Percentiles rank a stretch among this genome's conserved stretches.
Evolutionary conservation across 2,888 invertebrate genomes (phyloP).

Genomic region (Tiliacea citrago): DNA sequence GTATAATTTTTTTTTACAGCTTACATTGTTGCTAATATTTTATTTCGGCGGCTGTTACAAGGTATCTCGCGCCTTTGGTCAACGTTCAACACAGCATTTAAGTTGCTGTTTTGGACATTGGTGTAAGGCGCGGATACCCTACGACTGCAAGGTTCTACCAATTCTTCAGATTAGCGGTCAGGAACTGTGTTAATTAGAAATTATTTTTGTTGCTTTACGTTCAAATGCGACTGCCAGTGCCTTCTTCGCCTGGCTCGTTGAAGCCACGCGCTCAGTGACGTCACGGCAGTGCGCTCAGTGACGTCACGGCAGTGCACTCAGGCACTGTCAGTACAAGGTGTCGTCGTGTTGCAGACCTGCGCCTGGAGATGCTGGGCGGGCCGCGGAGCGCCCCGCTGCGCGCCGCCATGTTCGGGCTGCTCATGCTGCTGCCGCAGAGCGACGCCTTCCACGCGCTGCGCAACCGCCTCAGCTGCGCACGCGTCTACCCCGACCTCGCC

Average conservation of each 20-base stretch:
- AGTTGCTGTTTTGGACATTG: conserved; percentile 56
- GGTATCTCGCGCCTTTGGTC: conserved; percentile 47
- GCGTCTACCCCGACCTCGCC: conserved; percentile 23
- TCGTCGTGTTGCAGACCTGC: conserved; percentile 92
- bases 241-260: not conserved
- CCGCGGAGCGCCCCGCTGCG: conserved; percentile 95
- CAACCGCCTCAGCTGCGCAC: conserved; percentile 92
- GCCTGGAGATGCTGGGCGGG: conserved; percentile 95
- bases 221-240: not conserved
- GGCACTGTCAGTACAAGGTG: conserved; percentile 25
- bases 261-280: no score
- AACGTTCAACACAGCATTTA: conserved; percentile 61
- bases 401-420: conserved; percentile 97
- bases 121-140: conserved; percentile 43
- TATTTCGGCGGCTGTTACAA: not conserved
- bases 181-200: not conserved
- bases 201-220: not conserved
- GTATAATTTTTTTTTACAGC: not conserved
- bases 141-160: conserved; percentile 7
- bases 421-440: conserved; percentile 99
- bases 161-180: not conserved
- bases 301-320: no score
- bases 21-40: not conserved
- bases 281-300: no score
- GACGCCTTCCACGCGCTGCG: conserved; percentile 98